Base-by-base conservation (phyloP, 2,113 vertebrate genomes). In the Speoplatyrhinus poulsoni region DNA sequence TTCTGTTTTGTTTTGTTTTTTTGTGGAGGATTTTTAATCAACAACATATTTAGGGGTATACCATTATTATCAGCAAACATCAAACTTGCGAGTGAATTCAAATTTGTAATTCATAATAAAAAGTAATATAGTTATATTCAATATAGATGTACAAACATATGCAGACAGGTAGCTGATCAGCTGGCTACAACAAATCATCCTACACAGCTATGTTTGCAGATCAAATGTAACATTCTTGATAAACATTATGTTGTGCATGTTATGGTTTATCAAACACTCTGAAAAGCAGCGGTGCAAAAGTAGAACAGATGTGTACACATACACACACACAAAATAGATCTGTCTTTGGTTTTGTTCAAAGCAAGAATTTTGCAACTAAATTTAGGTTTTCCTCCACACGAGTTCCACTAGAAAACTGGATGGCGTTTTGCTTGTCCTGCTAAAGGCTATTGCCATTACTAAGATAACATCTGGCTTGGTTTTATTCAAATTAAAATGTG, bases 181-280 rank as follows among this genome's bases (percentile, higher is more conserved):
- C 61, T 63, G 61, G 61, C 61, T 50, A 63, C 17, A 49, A 50
- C 47, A 50, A 33, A 63, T 47, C 48, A 63, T 63, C 61, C 47
- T 63, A 47, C 61, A 63, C 50, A 63, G 61, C 61, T 50, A 50
- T 12, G 17, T 2, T 33, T 50, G 48, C 19, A 12, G 19, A 11
- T 12, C 6, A 50, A 10, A 13, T 41, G 15, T n/a, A 50, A 3
- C 60, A 62, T 63, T 47, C 61, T 63, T 26, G 13, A 52, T 52
- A 52, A 41, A 7, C 26, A 1, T 2, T 26, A 26, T 41, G 36
- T 32, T 58, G 17, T 32, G 26, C 9, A 58, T 58, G 56, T 13
- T 41, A 53, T 13, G 50, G 13, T 53, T 53, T 8, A 13, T 53
- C 8, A 53, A 53, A 15, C 52, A 2, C n/a, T 12, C 6, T 53